phyloP scores from a whole-genome alignment of 1,140 invertebrate species.

The Delia radicum region DNA sequence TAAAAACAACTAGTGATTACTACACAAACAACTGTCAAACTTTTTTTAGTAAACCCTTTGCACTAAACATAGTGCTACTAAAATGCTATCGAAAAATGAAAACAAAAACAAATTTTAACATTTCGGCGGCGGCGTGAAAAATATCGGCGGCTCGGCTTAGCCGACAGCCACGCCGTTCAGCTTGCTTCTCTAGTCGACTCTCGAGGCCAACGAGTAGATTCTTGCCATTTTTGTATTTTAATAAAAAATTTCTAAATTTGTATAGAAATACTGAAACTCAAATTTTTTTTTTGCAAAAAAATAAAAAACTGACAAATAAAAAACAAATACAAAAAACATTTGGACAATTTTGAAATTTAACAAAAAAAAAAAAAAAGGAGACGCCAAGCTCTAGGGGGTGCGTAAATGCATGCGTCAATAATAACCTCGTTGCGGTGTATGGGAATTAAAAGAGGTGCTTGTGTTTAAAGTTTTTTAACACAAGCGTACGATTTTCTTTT shows the following conservation, averaged over 20 bases:
- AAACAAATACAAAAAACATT: neutral
- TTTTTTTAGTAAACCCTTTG: too few relatives aligned
- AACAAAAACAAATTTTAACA: too few relatives aligned
- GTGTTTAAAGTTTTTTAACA: conserved; percentile 16
- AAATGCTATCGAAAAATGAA: too few relatives aligned
- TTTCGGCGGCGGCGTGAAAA: too few relatives aligned
- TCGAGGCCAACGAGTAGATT: neutral
- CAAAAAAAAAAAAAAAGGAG: neutral
- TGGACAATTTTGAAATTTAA: neutral
- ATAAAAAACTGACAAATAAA: neutral
- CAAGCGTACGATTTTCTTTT: neutral
- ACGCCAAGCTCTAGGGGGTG: conserved; percentile 21
- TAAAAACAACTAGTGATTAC: too few relatives aligned
- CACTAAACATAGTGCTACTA: too few relatives aligned
- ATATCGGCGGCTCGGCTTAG: too few relatives aligned
- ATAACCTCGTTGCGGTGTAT: conserved; percentile 19
- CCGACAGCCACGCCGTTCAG: too few relatives aligned
- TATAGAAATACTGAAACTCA: neutral
- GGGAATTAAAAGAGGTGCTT: conserved; percentile 19
- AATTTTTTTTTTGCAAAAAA: neutral
- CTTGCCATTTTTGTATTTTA: neutral
- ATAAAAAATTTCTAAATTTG: neutral
- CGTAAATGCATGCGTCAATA: conserved; percentile 17
- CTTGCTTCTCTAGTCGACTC: too few relatives aligned
- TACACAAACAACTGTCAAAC: too few relatives aligned